These are phyloP conservation scores for Temnopleurus reevesii DNA, from an alignment of 53 echinoderm and acorn worm species.

Conservation along the genomic window DNA sequence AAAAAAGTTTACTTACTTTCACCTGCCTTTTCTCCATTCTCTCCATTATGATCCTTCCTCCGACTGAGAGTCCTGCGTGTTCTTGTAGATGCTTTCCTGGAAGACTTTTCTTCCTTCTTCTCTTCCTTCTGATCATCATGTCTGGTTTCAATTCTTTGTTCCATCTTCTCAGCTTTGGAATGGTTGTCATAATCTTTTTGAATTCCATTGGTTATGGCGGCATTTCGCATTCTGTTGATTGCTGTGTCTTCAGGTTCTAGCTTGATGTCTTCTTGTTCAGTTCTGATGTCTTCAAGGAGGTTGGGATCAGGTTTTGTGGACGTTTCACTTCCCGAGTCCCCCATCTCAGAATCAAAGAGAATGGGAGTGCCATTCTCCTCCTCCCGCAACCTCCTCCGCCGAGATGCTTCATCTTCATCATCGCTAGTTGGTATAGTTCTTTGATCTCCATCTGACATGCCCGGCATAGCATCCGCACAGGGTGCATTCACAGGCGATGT, in stretches of 20 bases:
- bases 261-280: neutral
- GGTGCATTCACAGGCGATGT: neutral
- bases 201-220: neutral
- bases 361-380: slow-evolving; percentile 62
- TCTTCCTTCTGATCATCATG: neutral
- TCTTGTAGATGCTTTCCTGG: neutral
- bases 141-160: neutral
- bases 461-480: neutral
- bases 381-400: slow-evolving; percentile 27
- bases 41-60: neutral
- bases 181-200: neutral
- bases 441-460: neutral
- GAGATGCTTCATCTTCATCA: neutral
- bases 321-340: slow-evolving; percentile 4
- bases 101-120: neutral
- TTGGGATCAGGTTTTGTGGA: neutral
- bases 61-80: slow-evolving; percentile 43
- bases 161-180: neutral
- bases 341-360: slow-evolving; percentile 71
- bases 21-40: neutral
- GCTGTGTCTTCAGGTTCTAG: neutral
- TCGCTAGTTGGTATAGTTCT: slow-evolving; percentile 34
- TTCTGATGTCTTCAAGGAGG: neutral
- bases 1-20: neutral
- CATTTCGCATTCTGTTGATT: neutral